These are phyloP conservation scores for Eupithecia dodoneata DNA, from an alignment of 2,888 invertebrate species.

Conservation along the genomic window DNA sequence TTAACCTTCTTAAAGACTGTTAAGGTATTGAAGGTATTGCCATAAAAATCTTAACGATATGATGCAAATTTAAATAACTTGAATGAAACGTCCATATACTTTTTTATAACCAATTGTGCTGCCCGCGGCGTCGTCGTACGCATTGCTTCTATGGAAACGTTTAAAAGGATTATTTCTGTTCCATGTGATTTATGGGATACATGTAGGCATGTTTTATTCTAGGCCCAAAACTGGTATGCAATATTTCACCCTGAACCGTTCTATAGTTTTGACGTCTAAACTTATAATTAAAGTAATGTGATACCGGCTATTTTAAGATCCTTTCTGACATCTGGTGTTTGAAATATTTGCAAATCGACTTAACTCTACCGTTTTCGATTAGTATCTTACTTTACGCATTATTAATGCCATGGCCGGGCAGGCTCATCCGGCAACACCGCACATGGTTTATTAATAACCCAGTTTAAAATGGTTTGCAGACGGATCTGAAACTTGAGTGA, in stretches of 20 bases:
- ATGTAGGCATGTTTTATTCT: too few relatives aligned
- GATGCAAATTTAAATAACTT: background rate
- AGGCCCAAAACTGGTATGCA: too few relatives aligned
- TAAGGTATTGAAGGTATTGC: background rate
- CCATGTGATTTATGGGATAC: too few relatives aligned
- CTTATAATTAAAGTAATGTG: too few relatives aligned
- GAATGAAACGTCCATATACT: background rate
- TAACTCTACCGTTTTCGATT: background rate
- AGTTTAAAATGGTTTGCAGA: background rate
- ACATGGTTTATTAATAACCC: constrained; percentile 8
- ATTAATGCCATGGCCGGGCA: constrained; percentile 57
- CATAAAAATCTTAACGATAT: background rate
- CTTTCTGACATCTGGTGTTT: background rate
- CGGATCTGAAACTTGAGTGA: background rate
- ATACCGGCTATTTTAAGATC: background rate
- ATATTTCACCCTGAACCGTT: too few relatives aligned
- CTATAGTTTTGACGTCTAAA: too few relatives aligned
- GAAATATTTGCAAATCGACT: background rate
- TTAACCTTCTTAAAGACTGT: constrained; percentile 20
- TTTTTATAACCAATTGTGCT: background rate
- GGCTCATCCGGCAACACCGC: constrained; percentile 25
- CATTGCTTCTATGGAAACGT: too few relatives aligned
- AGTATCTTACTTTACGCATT: constrained; percentile 17
- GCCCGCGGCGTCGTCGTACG: too few relatives aligned
- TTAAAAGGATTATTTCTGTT: too few relatives aligned